These are phyloP conservation scores for Pteronotus mesoamericanus DNA, from an alignment of 2,797 vertebrate genomes.

Conservation along the genomic window DNA sequence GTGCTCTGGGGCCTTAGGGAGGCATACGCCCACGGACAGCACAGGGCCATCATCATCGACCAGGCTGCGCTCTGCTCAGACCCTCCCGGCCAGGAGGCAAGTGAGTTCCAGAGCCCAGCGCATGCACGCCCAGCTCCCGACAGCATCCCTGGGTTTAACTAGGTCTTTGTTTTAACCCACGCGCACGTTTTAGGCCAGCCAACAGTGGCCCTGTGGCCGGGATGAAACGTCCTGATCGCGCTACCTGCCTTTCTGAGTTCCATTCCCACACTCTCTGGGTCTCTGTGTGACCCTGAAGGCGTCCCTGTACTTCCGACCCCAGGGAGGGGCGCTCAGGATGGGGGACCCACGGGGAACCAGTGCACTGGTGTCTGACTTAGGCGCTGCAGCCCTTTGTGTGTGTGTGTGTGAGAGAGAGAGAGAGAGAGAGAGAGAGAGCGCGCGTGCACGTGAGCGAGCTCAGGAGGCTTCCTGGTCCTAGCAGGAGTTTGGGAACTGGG, in stretches of 20 bases:
- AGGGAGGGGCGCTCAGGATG: background rate
- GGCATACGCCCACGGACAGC: background rate
- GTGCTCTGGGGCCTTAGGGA: background rate
- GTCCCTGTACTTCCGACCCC: background rate
- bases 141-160: background rate
- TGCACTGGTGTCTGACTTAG: background rate
- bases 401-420: background rate
- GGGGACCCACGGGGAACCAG: no score
- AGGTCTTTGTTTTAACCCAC: background rate
- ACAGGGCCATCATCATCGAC: accelerated
- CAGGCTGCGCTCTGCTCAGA: background rate
- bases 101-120: background rate
- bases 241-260: background rate
- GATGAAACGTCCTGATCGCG: background rate
- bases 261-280: no score
- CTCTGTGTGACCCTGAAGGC: background rate
- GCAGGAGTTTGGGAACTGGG: background rate
- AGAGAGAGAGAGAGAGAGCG: no score
- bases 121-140: background rate
- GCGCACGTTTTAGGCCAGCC: background rate
- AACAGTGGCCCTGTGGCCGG: background rate
- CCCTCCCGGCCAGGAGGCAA: background rate
- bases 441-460: no score
- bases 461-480: no score
- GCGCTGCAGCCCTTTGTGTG: background rate